Evolutionary conservation across 2,113 vertebrate species (phyloP), one percentile per base, ranked within the genome.

Genomic region (Hyla sarda): DNA sequence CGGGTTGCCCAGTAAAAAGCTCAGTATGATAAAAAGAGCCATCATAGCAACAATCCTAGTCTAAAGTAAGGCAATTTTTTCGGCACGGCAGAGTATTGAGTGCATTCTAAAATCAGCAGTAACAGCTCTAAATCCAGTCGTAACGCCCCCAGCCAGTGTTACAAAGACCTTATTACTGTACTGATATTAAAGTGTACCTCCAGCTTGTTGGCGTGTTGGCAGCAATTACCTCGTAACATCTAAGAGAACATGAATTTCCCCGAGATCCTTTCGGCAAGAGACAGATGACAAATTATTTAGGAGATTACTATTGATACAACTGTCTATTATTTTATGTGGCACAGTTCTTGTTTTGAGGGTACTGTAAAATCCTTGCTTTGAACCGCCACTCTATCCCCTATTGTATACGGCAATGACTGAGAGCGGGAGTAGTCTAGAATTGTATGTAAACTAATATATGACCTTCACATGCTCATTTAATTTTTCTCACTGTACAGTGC

Each of bases 401-500:
- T 12, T 74, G 12, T 16, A 75, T 25, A 25, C 2, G 41, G 25
- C 45, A 48, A 50, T 25, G 6, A 25, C 1, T 13, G 73, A 47
- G 41, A 45, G 30, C 30, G 25, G 67, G 69, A 37, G 72, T 11
- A 48, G 5, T 48, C 41, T 48, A 48, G 72, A 75, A 41, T 0
- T 25, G 41, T 47, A 48, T 76, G 45, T 52, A 76, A 30, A 50
- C 45, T 76, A 19, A 23, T 50, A 50, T 76, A 17, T 30, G 45
- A 28, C 48, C 25, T 30, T 76, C 45, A n/a, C n/a, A 48, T 50
- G 13, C 16, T 76, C 47, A 76, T 28, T 25, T 76, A 6, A 47
- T 50, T 76, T 76, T 76, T 17, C 28, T 76, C 45, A 48, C 72
- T 75, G 45, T 75, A 75, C 45, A 48, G 72, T 75, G 72, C 72